These are phyloP conservation scores for Heliconius nattereri DNA, from an alignment of 1,140 invertebrate genomes.

Conservation along the genomic window DNA sequence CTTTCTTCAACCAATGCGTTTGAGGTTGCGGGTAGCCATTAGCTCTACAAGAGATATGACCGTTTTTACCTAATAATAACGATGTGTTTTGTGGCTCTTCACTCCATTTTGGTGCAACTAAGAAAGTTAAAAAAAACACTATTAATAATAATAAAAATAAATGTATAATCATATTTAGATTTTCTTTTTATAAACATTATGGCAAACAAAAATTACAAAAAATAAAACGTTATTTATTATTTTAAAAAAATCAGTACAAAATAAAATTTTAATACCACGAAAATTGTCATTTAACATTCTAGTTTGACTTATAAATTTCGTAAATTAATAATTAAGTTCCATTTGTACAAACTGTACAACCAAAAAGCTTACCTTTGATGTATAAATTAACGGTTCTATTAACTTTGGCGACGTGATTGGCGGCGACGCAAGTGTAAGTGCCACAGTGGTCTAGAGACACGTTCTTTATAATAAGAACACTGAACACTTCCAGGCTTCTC, in stretches of 20 bases:
- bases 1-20: constrained; percentile 87
- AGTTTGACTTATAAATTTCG: not conserved
- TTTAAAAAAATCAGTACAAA: not conserved
- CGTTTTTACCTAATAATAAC: constrained; percentile 86
- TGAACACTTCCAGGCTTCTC: constrained; percentile 86
- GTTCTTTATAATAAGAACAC: constrained; percentile 89
- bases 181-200: not conserved
- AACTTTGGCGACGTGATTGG: constrained; percentile 90
- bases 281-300: too few relatives aligned
- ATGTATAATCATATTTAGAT: too few relatives aligned
- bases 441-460: constrained; percentile 90
- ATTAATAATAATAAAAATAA: too few relatives aligned
- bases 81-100: constrained; percentile 90
- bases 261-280: not conserved
- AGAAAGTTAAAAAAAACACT: not conserved
- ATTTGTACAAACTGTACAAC: too few relatives aligned
- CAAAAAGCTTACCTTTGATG: constrained; percentile 87
- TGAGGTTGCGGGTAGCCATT: constrained; percentile 88
- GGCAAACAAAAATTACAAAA: not conserved
- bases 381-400: constrained; percentile 91
- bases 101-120: constrained; percentile 74
- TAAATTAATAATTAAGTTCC: not conserved
- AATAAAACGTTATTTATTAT: too few relatives aligned
- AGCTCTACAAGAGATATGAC: constrained; percentile 90
- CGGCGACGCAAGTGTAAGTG: constrained; percentile 93